Evolutionary conservation across 2,113 vertebrate species (phyloP), one percentile per base, ranked within the genome.

Genomic region (Hyperopisus bebe): DNA sequence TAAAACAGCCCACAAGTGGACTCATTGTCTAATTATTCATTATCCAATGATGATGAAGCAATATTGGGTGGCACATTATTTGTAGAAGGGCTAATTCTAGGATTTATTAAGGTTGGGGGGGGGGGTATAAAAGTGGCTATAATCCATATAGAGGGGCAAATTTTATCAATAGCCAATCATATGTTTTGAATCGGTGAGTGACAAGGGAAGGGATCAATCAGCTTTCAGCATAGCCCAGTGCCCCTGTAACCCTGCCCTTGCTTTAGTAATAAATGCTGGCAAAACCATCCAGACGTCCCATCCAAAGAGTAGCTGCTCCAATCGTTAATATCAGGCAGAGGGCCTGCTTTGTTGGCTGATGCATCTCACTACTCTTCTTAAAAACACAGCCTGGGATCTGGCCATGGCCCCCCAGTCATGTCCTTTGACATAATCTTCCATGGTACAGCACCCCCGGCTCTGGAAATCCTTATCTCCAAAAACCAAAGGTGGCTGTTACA

Each of bases 391-490:
- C 82, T 87, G n/a, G 85, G 85, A 87, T n/a, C 85, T 87, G 27
- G 27, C 27, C 51, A 19, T 42, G 50, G 5, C 55, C 82, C 50
- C 42, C 35, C 27, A 58, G 83, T 21, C 83, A 15, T 58, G 85
- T 87, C 66, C 83, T 87, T 86, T 62, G 86, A 82, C 70, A 82
- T 55, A 44, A 88, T 88, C 86, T 90, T 42, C 24, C 39, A 50
- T 19, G 11, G 10, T 74, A 31, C 42, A 44, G 11, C 62, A 27
- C 62, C 62, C 13, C 24, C 5, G 17, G 3, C 27, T 51, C 46
- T 21, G 47, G 13, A 89, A 74, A 80, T 80, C 74, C 74, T 80
- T 55, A 53, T 80, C 27, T 80, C 31, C 53, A 11, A 55, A n/a
- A 31, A 82, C 46, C 74, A 74, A 51, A 50, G 50, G 27, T 80